Evolutionary conservation across 2,113 vertebrate species (phyloP).

Genomic region (Scatophagus argus): DNA sequence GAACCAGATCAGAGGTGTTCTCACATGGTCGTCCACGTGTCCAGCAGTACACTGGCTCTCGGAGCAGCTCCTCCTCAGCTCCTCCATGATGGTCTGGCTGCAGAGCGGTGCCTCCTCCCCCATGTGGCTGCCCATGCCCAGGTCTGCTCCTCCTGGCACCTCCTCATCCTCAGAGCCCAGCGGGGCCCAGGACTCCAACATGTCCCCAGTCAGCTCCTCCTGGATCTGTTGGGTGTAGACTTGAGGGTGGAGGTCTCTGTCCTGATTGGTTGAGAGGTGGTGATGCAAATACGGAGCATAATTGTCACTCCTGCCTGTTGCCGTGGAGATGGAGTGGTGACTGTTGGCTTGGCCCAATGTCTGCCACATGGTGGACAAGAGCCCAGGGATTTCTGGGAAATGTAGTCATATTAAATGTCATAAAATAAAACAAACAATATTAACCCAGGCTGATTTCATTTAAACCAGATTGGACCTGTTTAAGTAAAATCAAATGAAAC

Average conservation of each 20-base stretch:
- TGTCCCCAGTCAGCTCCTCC: conserved; percentile 43
- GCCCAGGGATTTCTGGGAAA: conserved; percentile 69
- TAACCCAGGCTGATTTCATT: too few relatives aligned
- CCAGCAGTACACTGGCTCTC: conserved; percentile 43
- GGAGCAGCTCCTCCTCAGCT: conserved; percentile 63
- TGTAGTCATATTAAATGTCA: background rate
- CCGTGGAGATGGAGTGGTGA: conserved; percentile 22
- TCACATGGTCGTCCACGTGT: conserved; percentile 31
- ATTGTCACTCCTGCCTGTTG: conserved; percentile 11
- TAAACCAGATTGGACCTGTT: too few relatives aligned
- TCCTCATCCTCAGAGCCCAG: conserved; percentile 38
- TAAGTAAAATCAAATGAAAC: too few relatives aligned
- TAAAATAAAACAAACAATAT: background rate
- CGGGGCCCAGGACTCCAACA: conserved; percentile 32
- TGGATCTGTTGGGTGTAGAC: conserved; percentile 27
- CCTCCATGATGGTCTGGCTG: conserved; percentile 62
- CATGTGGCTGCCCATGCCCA: conserved; percentile 42
- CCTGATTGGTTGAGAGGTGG: conserved; percentile 13
- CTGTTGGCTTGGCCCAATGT: conserved; percentile 53
- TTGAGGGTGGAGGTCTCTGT: conserved; percentile 35
- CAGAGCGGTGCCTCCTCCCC: conserved; percentile 55
- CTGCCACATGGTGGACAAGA: conserved; percentile 77
- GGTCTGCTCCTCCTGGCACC: conserved; percentile 11
- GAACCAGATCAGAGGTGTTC: background rate
- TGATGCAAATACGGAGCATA: conserved; percentile 11